These are phyloP conservation scores for Herpetotheres cachinnans DNA, from an alignment of 2,113 vertebrate species.

Conservation along the genomic window DNA sequence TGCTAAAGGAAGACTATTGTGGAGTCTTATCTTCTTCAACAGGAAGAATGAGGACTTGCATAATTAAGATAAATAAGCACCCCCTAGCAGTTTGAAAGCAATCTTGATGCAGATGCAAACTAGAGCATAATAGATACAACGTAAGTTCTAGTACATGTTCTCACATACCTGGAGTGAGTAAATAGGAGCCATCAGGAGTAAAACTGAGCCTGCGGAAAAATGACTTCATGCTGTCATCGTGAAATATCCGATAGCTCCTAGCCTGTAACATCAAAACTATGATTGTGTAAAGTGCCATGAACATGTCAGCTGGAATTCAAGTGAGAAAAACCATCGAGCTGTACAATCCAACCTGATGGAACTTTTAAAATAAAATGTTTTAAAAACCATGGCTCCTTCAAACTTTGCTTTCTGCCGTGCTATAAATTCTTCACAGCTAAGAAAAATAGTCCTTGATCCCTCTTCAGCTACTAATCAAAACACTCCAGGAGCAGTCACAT, in stretches of 20 bases:
- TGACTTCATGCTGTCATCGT: conserved; percentile 97
- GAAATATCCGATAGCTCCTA: conserved; percentile 91
- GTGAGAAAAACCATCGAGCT: neutral
- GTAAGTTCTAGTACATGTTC: accelerated
- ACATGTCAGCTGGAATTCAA: neutral
- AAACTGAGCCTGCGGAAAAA: conserved; percentile 95
- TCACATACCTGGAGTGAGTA: conserved; percentile 87
- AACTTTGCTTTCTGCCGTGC: neutral
- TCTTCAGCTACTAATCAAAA: neutral
- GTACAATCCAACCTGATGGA: neutral
- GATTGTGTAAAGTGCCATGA: neutral
- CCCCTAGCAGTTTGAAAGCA: neutral
- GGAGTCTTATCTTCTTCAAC: neutral
- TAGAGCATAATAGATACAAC: neutral
- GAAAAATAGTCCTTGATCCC: neutral
- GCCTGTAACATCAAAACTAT: conserved; percentile 59
- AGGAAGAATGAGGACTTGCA: neutral
- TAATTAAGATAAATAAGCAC: neutral
- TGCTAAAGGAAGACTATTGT: neutral
- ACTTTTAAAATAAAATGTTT: neutral
- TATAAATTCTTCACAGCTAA: conserved; percentile 4
- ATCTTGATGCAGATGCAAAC: neutral
- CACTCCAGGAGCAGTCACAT: neutral
- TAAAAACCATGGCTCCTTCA: neutral
- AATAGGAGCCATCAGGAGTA: conserved; percentile 91